Evolutionary conservation across 2,113 vertebrate genomes (phyloP).

Genomic region (Myiozetetes cayanensis): DNA sequence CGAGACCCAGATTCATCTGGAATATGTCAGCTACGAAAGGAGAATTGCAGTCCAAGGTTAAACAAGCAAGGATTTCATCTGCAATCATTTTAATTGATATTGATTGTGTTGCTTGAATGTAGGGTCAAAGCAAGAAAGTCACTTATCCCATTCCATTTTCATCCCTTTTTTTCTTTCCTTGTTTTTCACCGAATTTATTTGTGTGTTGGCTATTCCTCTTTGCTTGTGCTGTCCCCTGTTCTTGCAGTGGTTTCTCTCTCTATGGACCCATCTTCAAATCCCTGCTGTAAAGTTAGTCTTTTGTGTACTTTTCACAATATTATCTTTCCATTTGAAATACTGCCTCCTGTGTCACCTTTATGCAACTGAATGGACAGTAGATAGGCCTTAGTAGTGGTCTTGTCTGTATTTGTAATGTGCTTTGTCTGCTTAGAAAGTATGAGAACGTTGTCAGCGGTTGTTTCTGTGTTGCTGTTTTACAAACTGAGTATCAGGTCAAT

Average conservation of each 20-base stretch:
- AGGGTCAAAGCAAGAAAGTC: background rate
- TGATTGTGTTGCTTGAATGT: background rate
- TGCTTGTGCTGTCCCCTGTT: background rate
- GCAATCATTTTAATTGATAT: constrained; percentile 61
- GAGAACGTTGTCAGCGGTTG: background rate
- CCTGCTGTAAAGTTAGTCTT: background rate
- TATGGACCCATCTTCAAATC: background rate
- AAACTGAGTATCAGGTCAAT: background rate
- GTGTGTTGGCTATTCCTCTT: background rate
- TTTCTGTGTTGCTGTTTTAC: background rate
- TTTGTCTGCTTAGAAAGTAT: background rate
- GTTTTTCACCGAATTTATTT: background rate
- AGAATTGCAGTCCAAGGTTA: constrained; percentile 55
- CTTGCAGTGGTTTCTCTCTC: background rate
- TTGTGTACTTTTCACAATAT: background rate
- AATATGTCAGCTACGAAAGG: constrained; percentile 11
- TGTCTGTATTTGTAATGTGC: background rate
- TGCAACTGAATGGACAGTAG: background rate
- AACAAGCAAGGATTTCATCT: constrained; percentile 55
- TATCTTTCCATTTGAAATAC: background rate
- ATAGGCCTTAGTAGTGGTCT: background rate
- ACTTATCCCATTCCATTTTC: background rate
- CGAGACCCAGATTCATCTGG: constrained; percentile 12
- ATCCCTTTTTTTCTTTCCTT: background rate
- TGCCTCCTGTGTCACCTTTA: background rate